Evolutionary conservation across 2,113 vertebrate species (phyloP), one percentile per base, ranked within the genome.

Genomic region (Syngnathoides biaculeatus): DNA sequence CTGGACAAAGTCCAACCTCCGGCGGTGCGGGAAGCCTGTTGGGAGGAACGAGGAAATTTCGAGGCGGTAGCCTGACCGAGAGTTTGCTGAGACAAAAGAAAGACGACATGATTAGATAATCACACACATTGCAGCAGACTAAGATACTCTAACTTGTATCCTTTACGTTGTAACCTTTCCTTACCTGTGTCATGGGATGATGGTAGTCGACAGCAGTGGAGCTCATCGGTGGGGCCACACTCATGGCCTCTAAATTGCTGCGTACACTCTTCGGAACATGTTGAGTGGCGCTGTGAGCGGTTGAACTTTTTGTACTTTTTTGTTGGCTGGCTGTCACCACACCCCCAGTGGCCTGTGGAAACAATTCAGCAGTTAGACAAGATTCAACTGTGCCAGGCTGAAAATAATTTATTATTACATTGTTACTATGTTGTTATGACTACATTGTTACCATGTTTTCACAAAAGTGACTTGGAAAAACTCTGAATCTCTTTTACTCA

Each of bases 201-300:
- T 99, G 96, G 63, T 94, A 95, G 86, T 99, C 97, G 60, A 98
- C 92, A 48, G 95, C 74, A 22, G 98, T 87, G 1, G 95, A 95
- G 84, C 92, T 95, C 93, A 96, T 93, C 64, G 95, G 94, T 24
- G 96, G 96, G 74, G 89, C 86, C 80, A 98, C 94, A 39, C 93
- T 93, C 93, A 93, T 93, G 71, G 94, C 91, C 12, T 93, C 89
- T 60, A 96, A 82, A 73, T 85, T 92, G 64, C 91, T 84, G 55
- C 92, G 93, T 26, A 75, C 60, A 1, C 79, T 71, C 81, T 92
- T 95, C 64, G 86, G 68, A 22, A 95, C 95, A 58, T 90, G 72
- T 53, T 92, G 91, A 5, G 94, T 95, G 0, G 90, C 94, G 81
- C 96, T 89, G 50, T 94, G 93, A 77, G 97, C 96, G 0, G 94